phyloP scores from a whole-genome alignment of 64 coral and sea anemone genomes.

The Montipora efflorescens region DNA sequence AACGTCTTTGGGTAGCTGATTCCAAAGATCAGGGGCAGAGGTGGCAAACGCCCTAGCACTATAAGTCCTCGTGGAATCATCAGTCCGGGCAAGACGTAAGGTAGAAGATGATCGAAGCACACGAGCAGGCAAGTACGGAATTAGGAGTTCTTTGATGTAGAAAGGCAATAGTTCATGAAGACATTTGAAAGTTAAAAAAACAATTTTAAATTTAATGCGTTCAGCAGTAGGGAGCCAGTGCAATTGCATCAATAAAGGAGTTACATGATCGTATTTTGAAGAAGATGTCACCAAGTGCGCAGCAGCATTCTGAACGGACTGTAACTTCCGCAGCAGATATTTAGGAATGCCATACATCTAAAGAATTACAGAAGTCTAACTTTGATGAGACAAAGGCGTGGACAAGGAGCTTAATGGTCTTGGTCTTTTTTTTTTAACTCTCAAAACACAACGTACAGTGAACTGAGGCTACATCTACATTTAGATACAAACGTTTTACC shows the following conservation, averaged over 20 bases:
- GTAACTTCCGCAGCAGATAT: neutral
- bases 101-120: constrained; percentile 8
- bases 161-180: too few species aligned
- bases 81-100: neutral
- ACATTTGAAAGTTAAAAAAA: constrained; percentile 25
- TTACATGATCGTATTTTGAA: constrained; percentile 23
- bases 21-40: neutral
- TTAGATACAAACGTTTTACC: too few species aligned
- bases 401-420: constrained; percentile 22
- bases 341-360: constrained; percentile 25
- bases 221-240: neutral
- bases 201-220: constrained; percentile 19
- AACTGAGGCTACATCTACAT: too few species aligned
- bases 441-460: too few species aligned
- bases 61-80: neutral
- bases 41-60: neutral
- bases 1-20: neutral
- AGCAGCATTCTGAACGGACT: constrained; percentile 39
- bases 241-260: too few species aligned
- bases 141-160: neutral
- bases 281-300: neutral
- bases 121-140: neutral
- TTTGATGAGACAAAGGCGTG: constrained; percentile 42
- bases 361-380: constrained; percentile 28
- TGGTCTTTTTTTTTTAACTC: too few species aligned